Evolutionary conservation across 23 tunicate species (phyloP).

Genomic region (Botrylloides violaceus): DNA sequence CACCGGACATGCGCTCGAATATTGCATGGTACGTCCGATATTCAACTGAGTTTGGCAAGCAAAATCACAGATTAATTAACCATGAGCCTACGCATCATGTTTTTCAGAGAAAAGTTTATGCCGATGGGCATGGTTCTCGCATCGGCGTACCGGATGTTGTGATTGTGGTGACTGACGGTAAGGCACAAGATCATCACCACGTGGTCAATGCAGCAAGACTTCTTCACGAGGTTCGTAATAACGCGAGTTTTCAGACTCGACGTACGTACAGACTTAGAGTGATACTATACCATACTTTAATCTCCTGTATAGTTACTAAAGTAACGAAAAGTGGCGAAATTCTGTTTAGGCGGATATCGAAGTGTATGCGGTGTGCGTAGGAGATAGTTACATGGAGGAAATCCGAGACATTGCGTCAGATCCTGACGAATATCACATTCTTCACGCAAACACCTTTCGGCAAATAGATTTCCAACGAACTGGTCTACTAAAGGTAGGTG

Average conservation of each 20-base stretch:
- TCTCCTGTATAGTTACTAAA: too few relatives aligned
- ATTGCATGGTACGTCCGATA: conserved; percentile 41
- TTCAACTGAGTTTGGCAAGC: neutral
- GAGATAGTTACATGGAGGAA: conserved; percentile 52
- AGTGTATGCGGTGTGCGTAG: conserved; percentile 73
- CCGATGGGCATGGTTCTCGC: conserved; percentile 41
- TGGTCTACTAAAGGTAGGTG: conserved; percentile 59
- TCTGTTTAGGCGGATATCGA: conserved; percentile 77
- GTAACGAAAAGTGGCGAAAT: too few relatives aligned
- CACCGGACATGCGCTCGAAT: conserved; percentile 63
- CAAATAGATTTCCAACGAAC: conserved; percentile 65
- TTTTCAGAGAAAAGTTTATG: conserved; percentile 44
- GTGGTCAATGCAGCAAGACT: conserved; percentile 37
- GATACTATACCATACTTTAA: too few relatives aligned
- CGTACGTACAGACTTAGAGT: too few relatives aligned
- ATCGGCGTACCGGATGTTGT: conserved; percentile 52
- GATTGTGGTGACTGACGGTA: conserved; percentile 83
- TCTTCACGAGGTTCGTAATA: conserved; percentile 44
- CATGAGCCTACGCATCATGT: neutral
- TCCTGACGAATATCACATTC: conserved; percentile 73
- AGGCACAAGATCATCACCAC: conserved; percentile 51
- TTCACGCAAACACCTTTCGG: conserved; percentile 56
- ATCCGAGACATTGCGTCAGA: conserved; percentile 73
- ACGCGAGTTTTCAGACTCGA: too few relatives aligned
- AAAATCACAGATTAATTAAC: neutral